Conservation (phyloP, 2,888 invertebrate genomes). For the Netelia inedita region DNA sequence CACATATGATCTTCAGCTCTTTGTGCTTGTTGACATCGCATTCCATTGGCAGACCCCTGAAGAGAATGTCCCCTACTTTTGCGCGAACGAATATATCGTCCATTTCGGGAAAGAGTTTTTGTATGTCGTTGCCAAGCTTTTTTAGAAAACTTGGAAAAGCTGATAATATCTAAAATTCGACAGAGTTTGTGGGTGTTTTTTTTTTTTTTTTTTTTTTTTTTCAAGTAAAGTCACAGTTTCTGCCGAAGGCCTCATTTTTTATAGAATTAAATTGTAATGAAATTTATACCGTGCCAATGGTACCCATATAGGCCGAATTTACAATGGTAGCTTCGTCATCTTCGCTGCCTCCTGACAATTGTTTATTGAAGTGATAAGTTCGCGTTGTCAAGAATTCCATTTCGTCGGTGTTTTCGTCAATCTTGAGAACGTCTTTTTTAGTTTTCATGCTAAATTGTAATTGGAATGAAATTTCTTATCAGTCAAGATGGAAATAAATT, state of each 20-base stretch:
- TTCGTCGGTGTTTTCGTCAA: conserved; percentile 86
- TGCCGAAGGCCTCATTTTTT: not conserved
- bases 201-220: conserved; percentile 24
- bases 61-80: conserved; percentile 87
- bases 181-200: conserved; percentile 11
- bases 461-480: conserved; percentile 1
- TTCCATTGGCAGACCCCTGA: conserved; percentile 87
- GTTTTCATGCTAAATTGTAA: conserved; percentile 84
- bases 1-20: conserved; percentile 73
- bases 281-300: conserved; percentile 74
- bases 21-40: conserved; percentile 83
- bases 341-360: conserved; percentile 85
- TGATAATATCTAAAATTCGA: conserved; percentile 83
- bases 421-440: conserved; percentile 84
- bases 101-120: conserved; percentile 86
- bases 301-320: conserved; percentile 87
- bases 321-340: conserved; percentile 87
- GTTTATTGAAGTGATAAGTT: conserved; percentile 86
- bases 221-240: not conserved
- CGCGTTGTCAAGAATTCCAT: conserved; percentile 86
- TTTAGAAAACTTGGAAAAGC: conserved; percentile 85
- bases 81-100: conserved; percentile 86
- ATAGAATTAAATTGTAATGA: not conserved
- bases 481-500: not conserved
- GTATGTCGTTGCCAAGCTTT: conserved; percentile 86